Base-by-base conservation (phyloP, 2,888 invertebrate genomes). In the Phyllotreta striolata region DNA sequence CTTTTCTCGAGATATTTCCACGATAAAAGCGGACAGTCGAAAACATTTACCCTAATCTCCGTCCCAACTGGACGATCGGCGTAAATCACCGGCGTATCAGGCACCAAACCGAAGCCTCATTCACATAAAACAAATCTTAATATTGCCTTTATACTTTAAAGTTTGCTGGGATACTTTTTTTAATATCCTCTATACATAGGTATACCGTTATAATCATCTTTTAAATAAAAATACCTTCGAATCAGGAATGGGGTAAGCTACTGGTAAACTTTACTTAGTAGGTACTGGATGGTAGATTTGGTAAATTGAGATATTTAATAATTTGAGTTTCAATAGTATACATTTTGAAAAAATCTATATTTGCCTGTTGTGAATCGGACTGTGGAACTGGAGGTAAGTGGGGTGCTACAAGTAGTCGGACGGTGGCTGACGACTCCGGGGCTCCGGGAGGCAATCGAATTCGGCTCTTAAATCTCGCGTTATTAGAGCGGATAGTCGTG, bases 1-100 rank as follows among this genome's bases (percentile, higher is more conserved):
- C 76, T 77, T 76, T 74, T 72, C 67, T 71, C 70, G 70, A 74
- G 77, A 76, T 77, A 77, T 76, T 24, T 72, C 69, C 71, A 72
- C 74, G 77, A 77, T 78, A 77, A 78, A 24, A 70, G 69, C 64
- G 71, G 73, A 73, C 72, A 74, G 76, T 75, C 75, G 74, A 74
- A 76, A 73, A 78, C 78, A 78, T 79, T 76, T 77, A 76, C 73
- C 76, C 77, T 79, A 79, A 79, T 79, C 79, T 78, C 74, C 74
- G 77, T 78, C 75, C 73, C 49, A 24, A 39, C 47, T 46, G 69
- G 74, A 73, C 75, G 74, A 73, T 72, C 73, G 66, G 72, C 76
- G 78, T 80, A 80, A 80, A 80, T 80, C 80, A 80, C 77, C 65
- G 24, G 12, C 52, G 6, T 46, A 41, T 43, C 70, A 66, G 66